Percentiles rank a stretch among this genome's conserved stretches.
Evolutionary conservation across 37 sponge, comb jelly and placozoan genomes (phyloP).

Genomic region (Bolinopsis microptera): DNA sequence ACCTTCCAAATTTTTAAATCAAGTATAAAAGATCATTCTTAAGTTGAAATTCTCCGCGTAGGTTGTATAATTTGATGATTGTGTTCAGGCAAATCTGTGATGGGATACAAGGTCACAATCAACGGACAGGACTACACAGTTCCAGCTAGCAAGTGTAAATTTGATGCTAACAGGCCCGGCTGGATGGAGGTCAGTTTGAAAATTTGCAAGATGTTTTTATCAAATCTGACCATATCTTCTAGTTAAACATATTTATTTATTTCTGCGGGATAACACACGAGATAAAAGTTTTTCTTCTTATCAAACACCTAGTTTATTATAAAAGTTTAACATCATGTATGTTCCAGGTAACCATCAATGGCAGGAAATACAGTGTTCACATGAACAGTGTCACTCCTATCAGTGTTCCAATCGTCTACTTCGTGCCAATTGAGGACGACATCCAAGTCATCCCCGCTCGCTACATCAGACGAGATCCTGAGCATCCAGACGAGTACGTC

Average conservation of each 20-base stretch:
- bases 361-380: neutral
- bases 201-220: neutral
- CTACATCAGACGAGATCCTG: neutral
- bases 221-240: neutral
- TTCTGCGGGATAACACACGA: no score
- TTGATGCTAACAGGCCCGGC: slow-evolving; percentile 8
- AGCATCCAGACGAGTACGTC: neutral
- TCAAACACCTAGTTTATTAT: no score
- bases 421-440: neutral
- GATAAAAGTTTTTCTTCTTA: no score
- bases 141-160: neutral
- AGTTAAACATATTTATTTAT: no score
- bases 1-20: no score
- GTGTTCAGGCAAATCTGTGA: slow-evolving; percentile 30
- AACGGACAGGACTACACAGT: slow-evolving; percentile 31
- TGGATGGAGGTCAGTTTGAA: neutral
- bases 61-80: no score
- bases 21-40: no score
- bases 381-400: slow-evolving; percentile 1
- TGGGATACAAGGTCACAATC: slow-evolving; percentile 16
- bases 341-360: slow-evolving; percentile 1
- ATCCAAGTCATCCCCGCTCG: slow-evolving; percentile 28
- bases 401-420: slow-evolving; percentile 19
- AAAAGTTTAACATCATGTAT: no score
- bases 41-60: no score